A percentile compares a stretch with the other conserved stretches of the same genome.
phyloP scores from a whole-genome alignment of 1,140 invertebrate species.

The Arctopsyche grandis region DNA sequence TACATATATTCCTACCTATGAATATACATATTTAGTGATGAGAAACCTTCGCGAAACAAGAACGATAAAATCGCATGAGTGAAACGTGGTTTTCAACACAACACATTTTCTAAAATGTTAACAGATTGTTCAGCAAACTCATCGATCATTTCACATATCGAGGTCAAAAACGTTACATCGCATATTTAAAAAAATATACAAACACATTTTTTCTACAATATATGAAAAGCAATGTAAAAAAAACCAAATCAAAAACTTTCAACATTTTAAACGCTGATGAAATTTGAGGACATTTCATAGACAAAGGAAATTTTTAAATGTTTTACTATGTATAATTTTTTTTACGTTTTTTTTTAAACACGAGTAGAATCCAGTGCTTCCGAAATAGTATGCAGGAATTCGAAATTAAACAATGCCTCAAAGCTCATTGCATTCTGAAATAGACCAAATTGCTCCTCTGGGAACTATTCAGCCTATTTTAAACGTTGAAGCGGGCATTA shows the following conservation, averaged over 20 bases:
- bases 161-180: background rate
- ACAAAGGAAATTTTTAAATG: too few species aligned
- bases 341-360: too few species aligned
- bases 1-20: background rate
- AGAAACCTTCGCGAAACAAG: too few species aligned
- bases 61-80: background rate
- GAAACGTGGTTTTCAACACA: constrained; percentile 1
- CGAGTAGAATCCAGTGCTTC: too few species aligned
- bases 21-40: background rate
- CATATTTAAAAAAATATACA: background rate
- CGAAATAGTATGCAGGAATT: too few species aligned
- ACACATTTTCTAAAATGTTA: constrained; percentile 25
- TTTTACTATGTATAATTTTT: too few species aligned
- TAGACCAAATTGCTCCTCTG: background rate
- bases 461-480: constrained; percentile 4
- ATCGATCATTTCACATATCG: constrained; percentile 24
- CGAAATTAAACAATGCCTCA: background rate
- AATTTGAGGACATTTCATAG: too few species aligned
- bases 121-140: constrained; percentile 6
- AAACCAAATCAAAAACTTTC: background rate
- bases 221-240: background rate
- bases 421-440: background rate
- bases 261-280: constrained; percentile 15
- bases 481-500: background rate
- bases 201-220: background rate